A percentile compares a stretch with the other conserved stretches of the same genome.
phyloP scores from a whole-genome alignment of 2,113 vertebrate genomes.

The Eurystomus gularis region DNA sequence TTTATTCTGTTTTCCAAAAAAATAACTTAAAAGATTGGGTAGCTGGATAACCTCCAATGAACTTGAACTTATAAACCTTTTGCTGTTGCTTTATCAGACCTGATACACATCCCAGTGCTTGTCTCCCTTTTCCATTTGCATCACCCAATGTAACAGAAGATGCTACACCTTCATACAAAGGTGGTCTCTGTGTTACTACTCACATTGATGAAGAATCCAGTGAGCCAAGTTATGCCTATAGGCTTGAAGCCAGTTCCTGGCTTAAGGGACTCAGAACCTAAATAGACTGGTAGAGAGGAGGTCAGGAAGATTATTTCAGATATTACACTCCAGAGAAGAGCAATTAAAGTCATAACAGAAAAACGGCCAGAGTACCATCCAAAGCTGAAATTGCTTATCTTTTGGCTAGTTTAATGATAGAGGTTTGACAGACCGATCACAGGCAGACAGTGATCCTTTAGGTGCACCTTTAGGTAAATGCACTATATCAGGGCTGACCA shows the following conservation, averaged over 20 bases:
- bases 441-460: no score
- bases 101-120: not conserved
- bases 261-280: not conserved
- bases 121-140: not conserved
- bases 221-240: rapidly evolving
- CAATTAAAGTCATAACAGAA: not conserved
- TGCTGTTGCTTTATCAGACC: not conserved
- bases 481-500: not conserved
- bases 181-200: not conserved
- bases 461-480: not conserved
- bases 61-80: not conserved
- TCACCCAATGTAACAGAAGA: not conserved
- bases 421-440: rapidly evolving
- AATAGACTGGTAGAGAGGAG: not conserved
- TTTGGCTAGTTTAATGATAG: not conserved
- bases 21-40: not conserved
- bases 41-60: not conserved
- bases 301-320: not conserved
- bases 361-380: not conserved
- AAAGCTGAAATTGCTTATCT: not conserved
- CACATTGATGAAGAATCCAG: not conserved
- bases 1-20: not conserved
- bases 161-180: not conserved
- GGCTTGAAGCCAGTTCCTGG: not conserved
- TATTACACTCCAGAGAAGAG: not conserved